These are phyloP conservation scores for Keiferia lycopersicella DNA, from an alignment of 2,888 invertebrate genomes.

Conservation along the genomic window DNA sequence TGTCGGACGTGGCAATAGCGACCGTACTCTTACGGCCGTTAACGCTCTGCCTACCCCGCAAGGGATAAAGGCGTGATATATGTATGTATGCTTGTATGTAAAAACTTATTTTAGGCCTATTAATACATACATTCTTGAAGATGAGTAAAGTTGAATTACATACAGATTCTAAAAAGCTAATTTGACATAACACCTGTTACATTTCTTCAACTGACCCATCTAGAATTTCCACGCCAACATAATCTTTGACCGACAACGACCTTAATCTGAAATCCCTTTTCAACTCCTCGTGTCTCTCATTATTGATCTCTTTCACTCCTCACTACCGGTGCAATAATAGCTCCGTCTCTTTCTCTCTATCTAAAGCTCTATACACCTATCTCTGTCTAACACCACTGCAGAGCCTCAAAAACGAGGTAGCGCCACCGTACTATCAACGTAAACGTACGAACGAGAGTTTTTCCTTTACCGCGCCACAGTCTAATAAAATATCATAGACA, in stretches of 20 bases:
- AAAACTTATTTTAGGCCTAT: too few species aligned
- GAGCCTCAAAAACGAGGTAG: slow-evolving; percentile 80
- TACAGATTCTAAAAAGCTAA: background rate
- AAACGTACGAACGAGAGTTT: slow-evolving; percentile 68
- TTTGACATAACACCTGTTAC: background rate
- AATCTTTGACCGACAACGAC: slow-evolving; percentile 78
- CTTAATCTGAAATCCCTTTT: slow-evolving; percentile 82
- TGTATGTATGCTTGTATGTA: too few species aligned
- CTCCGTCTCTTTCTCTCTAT: slow-evolving; percentile 49
- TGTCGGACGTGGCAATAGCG: too few species aligned
- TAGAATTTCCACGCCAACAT: slow-evolving; percentile 58
- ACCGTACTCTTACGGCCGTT: too few species aligned
- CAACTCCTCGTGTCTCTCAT: slow-evolving; percentile 81
- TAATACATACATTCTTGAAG: too few species aligned
- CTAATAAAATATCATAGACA: slow-evolving; percentile 39
- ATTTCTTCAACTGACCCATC: slow-evolving; percentile 37
- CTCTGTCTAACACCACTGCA: slow-evolving; percentile 74
- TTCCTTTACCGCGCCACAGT: slow-evolving; percentile 64
- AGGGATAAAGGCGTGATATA: too few species aligned
- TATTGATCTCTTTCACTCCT: slow-evolving; percentile 82
- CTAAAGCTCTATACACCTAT: slow-evolving; percentile 44
- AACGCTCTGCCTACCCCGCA: too few species aligned
- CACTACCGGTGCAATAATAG: slow-evolving; percentile 80
- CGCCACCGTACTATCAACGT: slow-evolving; percentile 68
- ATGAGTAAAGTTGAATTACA: too few species aligned